Conservation (phyloP, 2,888 invertebrate genomes). For the Tetragonula carbonaria region DNA sequence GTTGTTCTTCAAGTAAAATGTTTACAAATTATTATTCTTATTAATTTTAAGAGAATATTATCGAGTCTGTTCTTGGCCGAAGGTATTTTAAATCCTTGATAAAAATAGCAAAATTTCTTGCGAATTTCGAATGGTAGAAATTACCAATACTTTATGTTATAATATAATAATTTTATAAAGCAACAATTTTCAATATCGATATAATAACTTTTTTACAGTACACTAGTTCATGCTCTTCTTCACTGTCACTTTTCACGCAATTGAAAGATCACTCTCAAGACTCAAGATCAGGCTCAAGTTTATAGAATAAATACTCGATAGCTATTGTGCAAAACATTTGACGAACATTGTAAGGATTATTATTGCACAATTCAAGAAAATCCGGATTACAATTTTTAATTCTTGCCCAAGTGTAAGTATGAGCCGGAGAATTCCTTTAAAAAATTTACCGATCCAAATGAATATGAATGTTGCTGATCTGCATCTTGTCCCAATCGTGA, state of each 20-base stretch:
- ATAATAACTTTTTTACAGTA: too few species aligned
- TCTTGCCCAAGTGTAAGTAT: background rate
- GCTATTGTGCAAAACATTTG: too few species aligned
- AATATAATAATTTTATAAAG: too few species aligned
- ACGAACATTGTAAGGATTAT: background rate
- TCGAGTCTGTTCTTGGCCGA: background rate
- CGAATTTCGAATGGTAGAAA: background rate
- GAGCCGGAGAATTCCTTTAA: background rate
- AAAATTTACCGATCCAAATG: background rate
- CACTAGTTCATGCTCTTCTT: too few species aligned
- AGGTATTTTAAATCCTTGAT: background rate
- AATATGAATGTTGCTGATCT: background rate
- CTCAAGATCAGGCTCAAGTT: background rate
- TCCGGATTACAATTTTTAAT: background rate
- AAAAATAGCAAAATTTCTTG: background rate
- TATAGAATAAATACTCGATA: background rate
- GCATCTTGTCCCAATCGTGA: background rate
- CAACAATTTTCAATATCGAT: too few species aligned
- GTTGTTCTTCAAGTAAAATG: too few species aligned
- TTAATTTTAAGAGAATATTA: background rate
- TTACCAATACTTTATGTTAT: background rate
- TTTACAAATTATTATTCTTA: background rate
- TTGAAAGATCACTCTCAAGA: background rate
- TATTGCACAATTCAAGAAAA: background rate
- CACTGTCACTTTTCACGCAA: background rate